Base-by-base conservation (phyloP, 2,888 invertebrate genomes). In the Sceliomorpha sp. region DNA sequence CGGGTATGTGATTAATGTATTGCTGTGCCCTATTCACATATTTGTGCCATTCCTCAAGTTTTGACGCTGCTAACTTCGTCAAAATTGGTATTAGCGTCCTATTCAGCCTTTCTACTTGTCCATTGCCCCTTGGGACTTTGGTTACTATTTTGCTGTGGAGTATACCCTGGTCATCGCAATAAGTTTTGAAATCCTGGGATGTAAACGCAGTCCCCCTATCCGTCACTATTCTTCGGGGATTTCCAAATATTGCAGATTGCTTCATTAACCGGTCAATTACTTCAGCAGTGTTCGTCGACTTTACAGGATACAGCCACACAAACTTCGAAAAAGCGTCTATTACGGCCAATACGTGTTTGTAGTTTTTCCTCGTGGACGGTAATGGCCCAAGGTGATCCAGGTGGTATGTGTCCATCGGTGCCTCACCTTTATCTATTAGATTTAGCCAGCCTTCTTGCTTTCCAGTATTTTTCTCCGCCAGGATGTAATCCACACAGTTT, bases 131-230 rank as follows among this genome's bases (percentile, higher is more conserved):
- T 1, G 44, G 44, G 2, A 44, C 27, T 13, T 27, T 27, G 9
- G 44, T 27, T 1, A 44, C 44, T 8, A 29, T 44, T 1, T 12
- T 29, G 1, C 27, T 2, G 7, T 44, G 44, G 0, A 3, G 7
- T 1, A 44, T 44, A 9, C 8, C 12, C n/a, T 40, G 20, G 6
- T 17, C 15, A 9, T 15, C 12, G 9, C 40, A 44, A 14, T 29
- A 44, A 4, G 10, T 8, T 9, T 44, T 6, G 8, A 44, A 44
- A 9, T 29, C 15, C 4, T 2, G 2, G 0, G 15, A 44, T 13
- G 29, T 44, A 9, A 44, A 44, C 1, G 44, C 44, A 0, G 29
- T 44, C 1, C 44, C 29, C 8, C 31, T 24, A n/a, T 29, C 44
- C 3, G 29, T 24, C 2, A 40, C 12, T n/a, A 40, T 20, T 1